Percentiles rank a stretch among this genome's conserved stretches.
Evolutionary conservation across 2,888 invertebrate genomes (phyloP).

Genomic region (Lagria hirta): DNA sequence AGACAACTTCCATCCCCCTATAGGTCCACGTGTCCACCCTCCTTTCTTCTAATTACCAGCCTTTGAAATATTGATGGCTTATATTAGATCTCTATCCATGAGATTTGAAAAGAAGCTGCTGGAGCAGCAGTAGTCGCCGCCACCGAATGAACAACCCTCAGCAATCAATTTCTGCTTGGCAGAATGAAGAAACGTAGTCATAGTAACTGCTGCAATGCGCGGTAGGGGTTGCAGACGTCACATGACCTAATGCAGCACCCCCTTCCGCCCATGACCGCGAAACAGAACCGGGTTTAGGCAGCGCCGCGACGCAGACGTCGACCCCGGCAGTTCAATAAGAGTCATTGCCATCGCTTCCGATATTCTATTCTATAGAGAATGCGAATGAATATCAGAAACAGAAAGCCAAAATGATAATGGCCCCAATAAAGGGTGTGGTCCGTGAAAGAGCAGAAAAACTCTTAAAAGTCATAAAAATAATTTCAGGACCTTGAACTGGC

Average conservation of each 20-base stretch:
- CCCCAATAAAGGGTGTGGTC: constrained; percentile 20
- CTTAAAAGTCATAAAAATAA: too few species aligned
- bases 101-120: neutral
- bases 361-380: constrained; percentile 8
- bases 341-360: constrained; percentile 51
- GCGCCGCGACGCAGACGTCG: constrained; percentile 49
- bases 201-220: constrained; percentile 49
- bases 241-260: constrained; percentile 42
- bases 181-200: constrained; percentile 41
- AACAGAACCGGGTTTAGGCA: constrained; percentile 47
- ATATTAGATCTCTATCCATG: too few species aligned
- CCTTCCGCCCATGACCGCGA: constrained; percentile 42
- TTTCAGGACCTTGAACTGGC: constrained; percentile 35
- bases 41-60: too few species aligned
- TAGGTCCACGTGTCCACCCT: too few species aligned
- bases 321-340: constrained; percentile 58
- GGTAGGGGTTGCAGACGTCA: constrained; percentile 46
- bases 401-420: constrained; percentile 4
- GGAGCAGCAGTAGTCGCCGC: too few species aligned
- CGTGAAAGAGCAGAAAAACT: too few species aligned
- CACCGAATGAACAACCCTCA: neutral
- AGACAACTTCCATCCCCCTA: too few species aligned
- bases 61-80: too few species aligned
- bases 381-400: constrained; percentile 6
- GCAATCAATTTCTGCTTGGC: constrained; percentile 25